These are phyloP conservation scores for Chymomyza fuscimana DNA, from an alignment of 2,888 invertebrate genomes.

Conservation along the genomic window DNA sequence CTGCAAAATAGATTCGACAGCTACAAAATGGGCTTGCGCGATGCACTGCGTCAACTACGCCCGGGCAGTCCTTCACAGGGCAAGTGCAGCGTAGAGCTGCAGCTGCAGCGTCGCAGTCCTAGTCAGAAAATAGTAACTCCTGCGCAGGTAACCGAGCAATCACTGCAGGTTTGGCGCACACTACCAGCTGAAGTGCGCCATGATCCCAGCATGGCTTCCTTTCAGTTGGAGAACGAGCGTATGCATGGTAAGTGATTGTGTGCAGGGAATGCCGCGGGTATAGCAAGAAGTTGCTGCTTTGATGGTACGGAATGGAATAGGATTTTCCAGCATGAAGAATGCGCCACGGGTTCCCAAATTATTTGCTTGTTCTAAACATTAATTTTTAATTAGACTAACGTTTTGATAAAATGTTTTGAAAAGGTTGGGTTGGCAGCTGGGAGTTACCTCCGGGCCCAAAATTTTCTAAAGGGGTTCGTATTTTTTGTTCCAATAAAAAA, in stretches of 20 bases:
- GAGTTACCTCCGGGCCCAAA: too few relatives aligned
- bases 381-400: too few relatives aligned
- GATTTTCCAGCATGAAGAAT: too few relatives aligned
- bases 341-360: too few relatives aligned
- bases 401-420: too few relatives aligned
- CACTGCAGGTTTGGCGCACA: conserved; percentile 84
- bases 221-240: conserved; percentile 80
- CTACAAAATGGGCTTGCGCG: conserved; percentile 65
- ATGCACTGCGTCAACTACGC: conserved; percentile 58
- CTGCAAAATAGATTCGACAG: background rate
- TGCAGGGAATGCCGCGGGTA: background rate
- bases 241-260: conserved; percentile 73
- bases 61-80: conserved; percentile 54
- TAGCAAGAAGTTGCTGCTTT: background rate
- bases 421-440: too few relatives aligned
- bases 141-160: conserved; percentile 83
- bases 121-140: conserved; percentile 68
- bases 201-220: conserved; percentile 84
- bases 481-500: too few relatives aligned
- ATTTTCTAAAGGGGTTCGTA: too few relatives aligned
- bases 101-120: conserved; percentile 62
- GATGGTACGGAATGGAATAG: too few relatives aligned
- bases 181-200: conserved; percentile 84
- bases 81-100: conserved; percentile 63
- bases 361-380: too few relatives aligned